phyloP scores from a whole-genome alignment of 2,888 invertebrate genomes.

The Erpobdella octoculata region DNA sequence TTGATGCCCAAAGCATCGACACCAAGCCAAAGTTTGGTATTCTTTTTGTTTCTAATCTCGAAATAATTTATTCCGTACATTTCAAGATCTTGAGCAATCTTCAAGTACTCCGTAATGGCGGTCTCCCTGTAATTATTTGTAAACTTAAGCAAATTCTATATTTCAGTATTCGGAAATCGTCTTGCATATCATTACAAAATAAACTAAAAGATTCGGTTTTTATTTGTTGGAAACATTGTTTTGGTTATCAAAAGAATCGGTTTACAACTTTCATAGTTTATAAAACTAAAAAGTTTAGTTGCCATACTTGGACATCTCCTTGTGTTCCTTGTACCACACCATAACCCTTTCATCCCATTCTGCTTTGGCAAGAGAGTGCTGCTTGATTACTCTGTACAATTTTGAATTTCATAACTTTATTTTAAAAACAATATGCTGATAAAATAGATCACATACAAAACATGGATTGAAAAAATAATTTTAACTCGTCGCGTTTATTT shows the following conservation, averaged over 20 bases:
- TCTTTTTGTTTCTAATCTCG: constrained; percentile 98
- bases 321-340: constrained; percentile 92
- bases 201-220: too few species aligned
- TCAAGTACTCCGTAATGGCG: constrained; percentile 97
- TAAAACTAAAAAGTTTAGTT: too few species aligned
- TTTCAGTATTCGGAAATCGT: too few species aligned
- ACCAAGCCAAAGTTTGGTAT: constrained; percentile 90
- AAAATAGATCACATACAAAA: too few species aligned
- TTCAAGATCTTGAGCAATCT: constrained; percentile 52
- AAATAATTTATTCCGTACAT: constrained; percentile 94
- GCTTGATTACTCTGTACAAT: constrained; percentile 74
- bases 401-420: not conserved
- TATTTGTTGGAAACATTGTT: too few species aligned
- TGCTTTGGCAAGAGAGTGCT: constrained; percentile 94
- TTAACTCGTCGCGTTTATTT: too few species aligned
- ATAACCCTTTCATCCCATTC: constrained; percentile 98
- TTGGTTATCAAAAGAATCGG: too few species aligned
- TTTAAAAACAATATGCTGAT: not conserved
- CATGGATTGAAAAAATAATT: too few species aligned
- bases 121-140: constrained; percentile 62
- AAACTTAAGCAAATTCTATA: not conserved
- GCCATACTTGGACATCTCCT: constrained; percentile 47
- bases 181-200: too few species aligned
- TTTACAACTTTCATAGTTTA: too few species aligned
- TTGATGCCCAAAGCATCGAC: constrained; percentile 92